A percentile compares a stretch with the other conserved stretches of the same genome.
phyloP scores from a whole-genome alignment of 2,113 vertebrate genomes.

The Anoplopoma fimbria region DNA sequence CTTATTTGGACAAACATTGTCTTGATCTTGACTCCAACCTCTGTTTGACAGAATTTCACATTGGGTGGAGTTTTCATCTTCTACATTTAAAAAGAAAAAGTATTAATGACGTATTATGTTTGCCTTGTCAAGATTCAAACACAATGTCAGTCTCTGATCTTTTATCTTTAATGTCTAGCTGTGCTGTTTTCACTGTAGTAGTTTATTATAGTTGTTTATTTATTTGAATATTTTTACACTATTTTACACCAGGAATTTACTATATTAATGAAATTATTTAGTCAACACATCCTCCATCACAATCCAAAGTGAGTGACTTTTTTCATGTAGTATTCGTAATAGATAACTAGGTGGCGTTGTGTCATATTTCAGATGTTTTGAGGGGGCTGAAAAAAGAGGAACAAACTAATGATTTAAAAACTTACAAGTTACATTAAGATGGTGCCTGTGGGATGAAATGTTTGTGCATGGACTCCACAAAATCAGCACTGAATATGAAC shows the following conservation, averaged over 20 bases:
- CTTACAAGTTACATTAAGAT: background rate
- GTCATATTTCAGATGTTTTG: background rate
- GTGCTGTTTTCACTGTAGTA: background rate
- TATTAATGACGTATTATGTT: background rate
- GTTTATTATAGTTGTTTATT: background rate
- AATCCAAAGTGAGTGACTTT: background rate
- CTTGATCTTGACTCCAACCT: background rate
- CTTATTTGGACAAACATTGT: background rate
- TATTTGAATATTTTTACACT: background rate
- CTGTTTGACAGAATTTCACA: too few relatives aligned
- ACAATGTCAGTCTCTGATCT: constrained; percentile 48
- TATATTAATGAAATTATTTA: background rate
- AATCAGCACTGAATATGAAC: too few relatives aligned
- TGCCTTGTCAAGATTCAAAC: background rate
- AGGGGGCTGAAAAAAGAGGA: background rate
- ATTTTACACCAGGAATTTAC: background rate
- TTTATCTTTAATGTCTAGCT: background rate
- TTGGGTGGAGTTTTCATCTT: background rate
- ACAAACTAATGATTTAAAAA: too few relatives aligned
- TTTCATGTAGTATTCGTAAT: background rate
- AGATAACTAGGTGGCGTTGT: background rate
- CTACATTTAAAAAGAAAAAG: background rate
- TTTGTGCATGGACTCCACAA: too few relatives aligned
- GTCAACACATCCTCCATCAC: constrained; percentile 6
- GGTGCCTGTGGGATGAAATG: background rate